Percentiles rank a stretch among this genome's conserved stretches.
Conservation (phyloP, 2,797 vertebrate genomes). For the Protosalanx chinensis region DNA sequence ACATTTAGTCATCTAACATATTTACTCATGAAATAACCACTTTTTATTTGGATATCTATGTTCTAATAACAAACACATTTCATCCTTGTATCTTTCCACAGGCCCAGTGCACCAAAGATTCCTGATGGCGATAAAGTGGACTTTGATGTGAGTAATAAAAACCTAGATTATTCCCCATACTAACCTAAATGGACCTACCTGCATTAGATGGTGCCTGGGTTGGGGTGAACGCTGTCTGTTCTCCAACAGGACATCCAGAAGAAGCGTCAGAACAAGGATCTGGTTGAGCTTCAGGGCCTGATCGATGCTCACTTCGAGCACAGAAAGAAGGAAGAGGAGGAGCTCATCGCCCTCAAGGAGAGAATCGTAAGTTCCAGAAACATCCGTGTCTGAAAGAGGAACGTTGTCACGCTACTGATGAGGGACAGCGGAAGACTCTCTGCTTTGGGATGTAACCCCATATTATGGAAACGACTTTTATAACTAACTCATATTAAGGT, state of each 20-base stretch:
- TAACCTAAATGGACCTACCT: too few species aligned
- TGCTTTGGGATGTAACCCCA: too few species aligned
- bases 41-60: background rate
- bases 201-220: too few species aligned
- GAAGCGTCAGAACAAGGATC: constrained; percentile 97
- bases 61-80: background rate
- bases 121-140: constrained; percentile 98
- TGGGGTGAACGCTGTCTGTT: too few species aligned
- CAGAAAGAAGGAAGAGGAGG: constrained; percentile 95
- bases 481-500: background rate
- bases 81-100: constrained; percentile 39
- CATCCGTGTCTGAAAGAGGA: too few species aligned
- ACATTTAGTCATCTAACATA: constrained; percentile 6
- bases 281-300: constrained; percentile 89
- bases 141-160: constrained; percentile 89
- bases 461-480: too few species aligned
- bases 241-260: constrained; percentile 90
- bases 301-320: constrained; percentile 94
- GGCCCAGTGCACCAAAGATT: constrained; percentile 91
- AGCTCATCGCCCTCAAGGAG: constrained; percentile 89
- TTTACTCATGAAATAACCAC: background rate
- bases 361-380: constrained; percentile 82
- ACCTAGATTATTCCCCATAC: too few species aligned
- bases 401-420: too few species aligned
- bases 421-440: too few species aligned